Conservation (phyloP, 2,797 vertebrate species). For the Anas capensis region DNA sequence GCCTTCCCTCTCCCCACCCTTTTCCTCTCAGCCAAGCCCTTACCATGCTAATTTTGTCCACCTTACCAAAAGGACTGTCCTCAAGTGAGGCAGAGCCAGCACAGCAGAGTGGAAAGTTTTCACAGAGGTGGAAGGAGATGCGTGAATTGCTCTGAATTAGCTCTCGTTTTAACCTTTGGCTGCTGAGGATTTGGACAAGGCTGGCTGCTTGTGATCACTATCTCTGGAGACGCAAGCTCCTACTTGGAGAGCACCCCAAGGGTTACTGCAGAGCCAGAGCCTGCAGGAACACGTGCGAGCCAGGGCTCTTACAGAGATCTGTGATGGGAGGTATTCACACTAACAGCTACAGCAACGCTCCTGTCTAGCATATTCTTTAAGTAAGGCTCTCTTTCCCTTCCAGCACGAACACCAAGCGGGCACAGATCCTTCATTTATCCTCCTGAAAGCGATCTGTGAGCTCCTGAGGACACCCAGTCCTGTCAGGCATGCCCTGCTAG, state of each 20-base stretch:
- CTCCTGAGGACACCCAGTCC: background rate
- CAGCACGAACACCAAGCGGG: background rate
- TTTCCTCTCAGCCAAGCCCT: conserved; percentile 28
- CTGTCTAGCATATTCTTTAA: background rate
- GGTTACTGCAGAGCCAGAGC: background rate
- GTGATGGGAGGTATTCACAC: background rate
- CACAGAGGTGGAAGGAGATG: background rate
- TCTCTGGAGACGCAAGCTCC: background rate
- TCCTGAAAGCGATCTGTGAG: background rate
- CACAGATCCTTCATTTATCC: background rate
- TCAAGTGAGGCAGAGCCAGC: background rate
- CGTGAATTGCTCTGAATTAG: background rate
- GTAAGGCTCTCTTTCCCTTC: background rate
- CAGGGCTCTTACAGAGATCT: background rate
- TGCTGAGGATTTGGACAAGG: background rate
- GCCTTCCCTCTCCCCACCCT: conserved; percentile 40
- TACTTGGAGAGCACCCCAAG: background rate
- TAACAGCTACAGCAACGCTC: background rate
- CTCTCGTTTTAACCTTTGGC: background rate
- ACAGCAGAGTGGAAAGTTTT: background rate
- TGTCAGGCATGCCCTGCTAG: background rate
- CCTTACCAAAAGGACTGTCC: background rate
- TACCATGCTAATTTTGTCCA: conserved; percentile 3
- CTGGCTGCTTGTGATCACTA: background rate
- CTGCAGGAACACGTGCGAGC: background rate